Base-by-base conservation (phyloP, 2,113 vertebrate species). In the Lucifuga dentata region DNA sequence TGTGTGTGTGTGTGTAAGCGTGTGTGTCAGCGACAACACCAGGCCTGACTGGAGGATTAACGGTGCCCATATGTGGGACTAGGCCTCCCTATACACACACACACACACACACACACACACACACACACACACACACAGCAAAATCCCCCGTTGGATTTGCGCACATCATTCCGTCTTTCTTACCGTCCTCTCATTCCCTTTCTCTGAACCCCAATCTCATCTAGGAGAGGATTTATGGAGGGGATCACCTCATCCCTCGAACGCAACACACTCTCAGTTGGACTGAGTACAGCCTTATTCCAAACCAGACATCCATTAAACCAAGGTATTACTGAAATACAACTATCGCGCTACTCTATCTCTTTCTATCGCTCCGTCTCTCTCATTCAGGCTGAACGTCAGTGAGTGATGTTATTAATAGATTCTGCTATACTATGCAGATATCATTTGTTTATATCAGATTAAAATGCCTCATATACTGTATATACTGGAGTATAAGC, bases 261-360 rank as follows among this genome's bases (percentile, higher is more conserved):
- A 82, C 51, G 72, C 81, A 81, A 84, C 86, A 85, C 82, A 86
- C 84, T 80, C 85, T 86, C 89, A 85, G 81, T 85, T 83, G 85
- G 77, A 88, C 77, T 65, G 75, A 87, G 81, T 57, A 73, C 66
- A 74, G 86, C 67, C 85, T 82, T 86, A 81, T 86, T 88, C 85
- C 81, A 76, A 82, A 86, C 38, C 85, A 87, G 88, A 85, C 85
- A 85, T 82, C 85, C 81, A 87, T 86, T 88, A 88, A 87, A 87
- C 73, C 80, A 41, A 85, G 80, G 89, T 83, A 89, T 90, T 88
- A 88, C 85, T 87, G 81, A 87, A 87, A 86, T 86, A 87, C 84
- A 89, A 88, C 85, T 70, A 80, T 79, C 16, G 79, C 74, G 86
- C 81, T 74, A 80, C 75, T 85, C 76, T 72, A 84, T 87, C 80